Evolutionary conservation across 2,888 invertebrate species (phyloP).

Genomic region (Erebia aethiops): DNA sequence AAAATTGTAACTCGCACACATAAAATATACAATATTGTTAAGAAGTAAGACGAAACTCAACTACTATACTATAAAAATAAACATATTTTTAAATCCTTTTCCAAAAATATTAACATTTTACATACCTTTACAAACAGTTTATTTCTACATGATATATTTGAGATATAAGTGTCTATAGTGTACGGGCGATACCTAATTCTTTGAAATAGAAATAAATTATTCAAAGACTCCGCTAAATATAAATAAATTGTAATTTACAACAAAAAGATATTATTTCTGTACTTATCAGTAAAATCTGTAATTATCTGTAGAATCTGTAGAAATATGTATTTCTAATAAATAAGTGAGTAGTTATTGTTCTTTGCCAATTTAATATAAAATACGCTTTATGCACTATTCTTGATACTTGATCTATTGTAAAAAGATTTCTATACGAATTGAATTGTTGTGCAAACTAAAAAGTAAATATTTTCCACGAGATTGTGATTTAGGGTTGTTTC

Average conservation of each 20-base stretch:
- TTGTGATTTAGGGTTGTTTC: conserved; percentile 21
- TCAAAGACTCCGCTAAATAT: background rate
- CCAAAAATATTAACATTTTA: background rate
- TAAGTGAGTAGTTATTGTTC: conserved; percentile 3
- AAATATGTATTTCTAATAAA: conserved; percentile 7
- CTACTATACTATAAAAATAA: background rate
- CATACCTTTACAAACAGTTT: background rate
- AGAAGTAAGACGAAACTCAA: background rate
- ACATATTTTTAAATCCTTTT: conserved; percentile 11
- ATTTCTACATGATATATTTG: background rate
- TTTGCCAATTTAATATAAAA: conserved; percentile 14
- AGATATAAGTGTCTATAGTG: background rate
- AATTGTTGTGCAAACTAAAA: conserved; percentile 41
- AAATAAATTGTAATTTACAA: background rate
- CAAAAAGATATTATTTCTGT: background rate
- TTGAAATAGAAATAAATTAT: background rate
- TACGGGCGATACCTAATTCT: background rate
- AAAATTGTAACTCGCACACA: conserved; percentile 10
- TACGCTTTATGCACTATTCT: conserved; percentile 58
- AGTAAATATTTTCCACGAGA: conserved; percentile 25
- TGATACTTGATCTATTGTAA: conserved; percentile 77
- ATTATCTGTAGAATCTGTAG: conserved; percentile 20
- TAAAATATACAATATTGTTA: conserved; percentile 8
- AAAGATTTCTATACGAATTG: conserved; percentile 63
- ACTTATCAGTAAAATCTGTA: conserved; percentile 23